phyloP scores from a whole-genome alignment of 2,113 vertebrate species.

The Cettia cetti region DNA sequence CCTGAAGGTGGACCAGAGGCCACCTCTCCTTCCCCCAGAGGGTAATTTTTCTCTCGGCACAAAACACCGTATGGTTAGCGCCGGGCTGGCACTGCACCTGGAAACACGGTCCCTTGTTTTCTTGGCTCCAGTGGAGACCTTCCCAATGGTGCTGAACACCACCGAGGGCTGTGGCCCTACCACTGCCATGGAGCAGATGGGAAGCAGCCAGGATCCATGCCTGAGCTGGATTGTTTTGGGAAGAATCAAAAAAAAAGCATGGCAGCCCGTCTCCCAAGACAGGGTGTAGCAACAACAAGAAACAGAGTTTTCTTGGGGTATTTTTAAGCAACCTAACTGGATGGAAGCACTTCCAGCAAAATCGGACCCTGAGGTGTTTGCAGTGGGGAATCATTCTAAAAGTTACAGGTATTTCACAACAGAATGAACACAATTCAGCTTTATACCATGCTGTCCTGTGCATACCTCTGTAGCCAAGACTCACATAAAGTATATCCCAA shows the following conservation, averaged over 20 bases:
- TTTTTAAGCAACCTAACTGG: neutral
- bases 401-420: neutral
- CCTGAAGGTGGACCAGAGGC: slow-evolving; percentile 25
- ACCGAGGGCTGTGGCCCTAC: neutral
- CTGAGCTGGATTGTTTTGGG: neutral
- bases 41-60: neutral
- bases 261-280: neutral
- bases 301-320: fast-evolving
- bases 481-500: neutral
- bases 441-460: neutral
- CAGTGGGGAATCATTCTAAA: neutral
- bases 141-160: fast-evolving
- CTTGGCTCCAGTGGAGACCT: neutral
- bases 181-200: fast-evolving
- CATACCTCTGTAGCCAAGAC: neutral
- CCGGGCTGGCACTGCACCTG: neutral
- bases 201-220: neutral
- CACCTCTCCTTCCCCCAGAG: neutral
- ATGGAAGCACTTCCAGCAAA: neutral
- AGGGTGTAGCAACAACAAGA: fast-evolving
- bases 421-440: neutral
- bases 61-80: neutral
- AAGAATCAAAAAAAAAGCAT: neutral
- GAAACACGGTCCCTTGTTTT: neutral
- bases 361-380: neutral